Conservation (phyloP, 2,113 vertebrate genomes). For the Microtus pennsylvanicus region DNA sequence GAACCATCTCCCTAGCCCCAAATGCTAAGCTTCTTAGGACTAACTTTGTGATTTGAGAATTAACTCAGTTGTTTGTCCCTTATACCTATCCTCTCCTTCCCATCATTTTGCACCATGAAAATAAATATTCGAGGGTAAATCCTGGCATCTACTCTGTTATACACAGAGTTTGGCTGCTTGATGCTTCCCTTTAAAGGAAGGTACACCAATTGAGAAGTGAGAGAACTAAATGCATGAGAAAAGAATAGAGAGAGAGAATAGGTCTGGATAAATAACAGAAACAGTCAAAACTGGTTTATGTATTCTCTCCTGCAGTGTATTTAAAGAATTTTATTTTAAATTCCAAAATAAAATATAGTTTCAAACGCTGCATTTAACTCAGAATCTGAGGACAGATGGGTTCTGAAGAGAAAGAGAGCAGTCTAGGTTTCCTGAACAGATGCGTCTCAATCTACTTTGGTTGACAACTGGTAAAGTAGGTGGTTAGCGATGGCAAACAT, state of each 20-base stretch:
- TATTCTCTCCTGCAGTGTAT: not conserved
- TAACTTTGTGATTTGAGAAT: not conserved
- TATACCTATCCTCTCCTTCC: accelerated
- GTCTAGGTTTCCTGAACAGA: not conserved
- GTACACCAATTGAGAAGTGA: conserved; percentile 3
- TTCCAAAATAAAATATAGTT: conserved; percentile 52
- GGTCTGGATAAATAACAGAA: not conserved
- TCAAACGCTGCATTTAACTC: not conserved
- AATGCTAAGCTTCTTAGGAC: not conserved
- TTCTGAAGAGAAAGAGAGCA: conserved; percentile 33
- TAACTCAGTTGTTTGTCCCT: not conserved
- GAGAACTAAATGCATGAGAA: conserved; percentile 25
- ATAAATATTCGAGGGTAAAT: not conserved
- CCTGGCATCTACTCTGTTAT: not conserved
- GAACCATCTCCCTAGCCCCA: not conserved
- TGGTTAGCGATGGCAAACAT: not conserved
- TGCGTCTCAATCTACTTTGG: not conserved
- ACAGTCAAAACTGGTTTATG: not conserved
- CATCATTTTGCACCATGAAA: not conserved
- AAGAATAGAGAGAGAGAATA: not conserved
- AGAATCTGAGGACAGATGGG: not conserved
- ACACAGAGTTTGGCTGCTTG: not conserved
- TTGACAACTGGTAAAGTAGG: conserved; percentile 4
- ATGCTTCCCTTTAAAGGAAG: not conserved
- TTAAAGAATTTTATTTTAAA: conserved; percentile 7